Percentiles rank a stretch among this genome's conserved stretches.
Evolutionary conservation across 2,888 invertebrate species (phyloP).

Genomic region (Nymphalis c-album): DNA sequence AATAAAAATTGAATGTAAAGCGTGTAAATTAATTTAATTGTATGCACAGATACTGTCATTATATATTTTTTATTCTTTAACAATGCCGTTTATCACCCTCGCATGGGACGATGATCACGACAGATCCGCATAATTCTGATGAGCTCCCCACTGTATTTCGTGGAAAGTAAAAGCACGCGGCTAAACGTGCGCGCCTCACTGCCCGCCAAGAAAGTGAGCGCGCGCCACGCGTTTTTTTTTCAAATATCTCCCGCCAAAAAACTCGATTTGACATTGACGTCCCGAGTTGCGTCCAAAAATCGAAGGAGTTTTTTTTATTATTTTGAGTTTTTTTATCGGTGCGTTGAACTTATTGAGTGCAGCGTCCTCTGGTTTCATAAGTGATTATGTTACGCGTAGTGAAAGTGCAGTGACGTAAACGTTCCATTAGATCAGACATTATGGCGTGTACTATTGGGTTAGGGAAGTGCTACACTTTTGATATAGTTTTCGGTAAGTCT

Average conservation of each 20-base stretch:
- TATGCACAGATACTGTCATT: background rate
- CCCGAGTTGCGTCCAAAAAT: conserved; percentile 34
- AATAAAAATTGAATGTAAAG: too few species aligned
- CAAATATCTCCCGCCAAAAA: conserved; percentile 63
- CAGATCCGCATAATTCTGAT: conserved; percentile 40
- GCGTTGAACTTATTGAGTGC: conserved; percentile 68
- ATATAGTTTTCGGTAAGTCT: conserved; percentile 64
- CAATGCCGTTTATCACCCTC: conserved; percentile 28
- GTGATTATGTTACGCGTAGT: conserved; percentile 69
- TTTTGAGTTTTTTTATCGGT: conserved; percentile 47
- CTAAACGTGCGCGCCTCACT: conserved; percentile 62
- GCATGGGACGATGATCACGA: conserved; percentile 26
- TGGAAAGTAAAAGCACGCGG: conserved; percentile 76
- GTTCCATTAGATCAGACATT: conserved; percentile 65
- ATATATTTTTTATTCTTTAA: background rate
- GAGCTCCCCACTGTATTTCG: conserved; percentile 67
- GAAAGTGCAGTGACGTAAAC: conserved; percentile 78
- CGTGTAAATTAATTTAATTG: background rate
- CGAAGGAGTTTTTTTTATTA: conserved; percentile 37
- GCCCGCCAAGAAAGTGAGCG: conserved; percentile 69
- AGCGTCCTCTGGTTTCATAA: conserved; percentile 67
- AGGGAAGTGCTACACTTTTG: conserved; percentile 64
- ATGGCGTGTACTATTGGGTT: conserved; percentile 70
- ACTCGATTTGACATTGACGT: conserved; percentile 39
- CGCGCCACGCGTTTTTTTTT: conserved; percentile 59